Conservation (phyloP, 2,113 vertebrate genomes). For the Hemiscyllium ocellatum region DNA sequence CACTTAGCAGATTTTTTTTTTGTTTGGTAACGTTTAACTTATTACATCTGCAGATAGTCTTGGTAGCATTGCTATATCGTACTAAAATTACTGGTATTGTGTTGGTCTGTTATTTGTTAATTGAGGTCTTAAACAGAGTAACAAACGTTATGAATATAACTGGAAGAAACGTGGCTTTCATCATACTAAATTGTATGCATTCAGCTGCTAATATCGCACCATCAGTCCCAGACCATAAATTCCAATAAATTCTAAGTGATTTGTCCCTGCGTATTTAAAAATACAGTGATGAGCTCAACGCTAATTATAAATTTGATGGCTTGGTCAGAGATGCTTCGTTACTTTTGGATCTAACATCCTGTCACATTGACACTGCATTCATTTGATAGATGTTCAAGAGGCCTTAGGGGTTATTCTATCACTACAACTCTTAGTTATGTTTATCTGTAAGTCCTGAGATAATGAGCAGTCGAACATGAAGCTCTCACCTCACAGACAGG, state of each 20-base stretch:
- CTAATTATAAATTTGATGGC: conserved; percentile 24
- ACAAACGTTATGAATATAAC: too few species aligned
- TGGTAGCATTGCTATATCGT: too few species aligned
- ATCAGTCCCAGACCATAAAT: not conserved
- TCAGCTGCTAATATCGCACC: not conserved
- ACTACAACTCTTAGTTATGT: not conserved
- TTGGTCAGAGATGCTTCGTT: conserved; percentile 4
- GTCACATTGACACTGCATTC: not conserved
- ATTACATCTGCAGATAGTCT: too few species aligned
- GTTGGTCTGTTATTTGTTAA: too few species aligned
- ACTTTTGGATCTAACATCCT: not conserved
- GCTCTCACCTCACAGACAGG: not conserved
- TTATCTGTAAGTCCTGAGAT: conserved; percentile 2
- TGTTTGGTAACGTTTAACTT: too few species aligned
- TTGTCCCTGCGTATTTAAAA: not conserved
- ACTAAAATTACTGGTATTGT: too few species aligned
- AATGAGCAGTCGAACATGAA: conserved; percentile 25
- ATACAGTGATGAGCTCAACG: not conserved
- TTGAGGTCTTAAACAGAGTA: too few species aligned
- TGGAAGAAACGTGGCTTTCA: not conserved
- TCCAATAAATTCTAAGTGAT: not conserved
- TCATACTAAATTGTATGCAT: not conserved
- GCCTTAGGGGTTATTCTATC: not conserved
- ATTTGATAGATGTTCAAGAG: not conserved
- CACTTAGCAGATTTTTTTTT: too few species aligned